Conservation (phyloP, 2,113 vertebrate genomes). For the Pseudolaguvia tuberculata region DNA sequence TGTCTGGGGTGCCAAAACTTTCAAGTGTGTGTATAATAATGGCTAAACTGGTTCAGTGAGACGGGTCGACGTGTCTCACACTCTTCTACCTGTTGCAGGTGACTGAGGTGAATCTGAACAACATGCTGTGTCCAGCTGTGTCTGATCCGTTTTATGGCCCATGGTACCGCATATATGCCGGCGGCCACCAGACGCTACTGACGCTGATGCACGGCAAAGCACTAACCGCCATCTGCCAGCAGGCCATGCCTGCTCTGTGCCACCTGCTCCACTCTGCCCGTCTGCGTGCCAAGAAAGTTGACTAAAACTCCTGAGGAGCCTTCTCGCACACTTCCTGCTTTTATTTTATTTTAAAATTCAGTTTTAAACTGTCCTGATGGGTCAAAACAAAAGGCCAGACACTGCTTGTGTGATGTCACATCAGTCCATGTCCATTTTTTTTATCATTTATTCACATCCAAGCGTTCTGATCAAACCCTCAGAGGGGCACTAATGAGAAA, state of each 20-base stretch:
- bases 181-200: conserved; percentile 92
- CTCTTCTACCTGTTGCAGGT: conserved; percentile 63
- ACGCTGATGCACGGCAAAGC: conserved; percentile 91
- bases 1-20: not conserved
- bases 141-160: conserved; percentile 97
- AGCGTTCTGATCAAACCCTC: too few species aligned
- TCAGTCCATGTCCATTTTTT: not conserved
- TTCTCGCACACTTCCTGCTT: not conserved
- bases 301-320: conserved; percentile 63
- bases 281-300: conserved; percentile 86
- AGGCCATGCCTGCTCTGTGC: conserved; percentile 70
- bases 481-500: not conserved
- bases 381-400: not conserved
- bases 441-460: not conserved
- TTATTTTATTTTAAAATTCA: conserved; percentile 3
- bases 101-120: conserved; percentile 98
- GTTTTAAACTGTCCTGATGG: conserved; percentile 23
- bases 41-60: not conserved
- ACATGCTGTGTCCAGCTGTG: conserved; percentile 97
- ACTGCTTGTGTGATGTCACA: not conserved
- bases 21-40: not conserved
- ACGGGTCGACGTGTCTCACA: not conserved
- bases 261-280: conserved; percentile 74
- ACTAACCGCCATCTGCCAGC: conserved; percentile 78
- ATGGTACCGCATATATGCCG: conserved; percentile 95